Evolutionary conservation across 2,797 vertebrate species (phyloP).

Genomic region (Alfaro cultratus): DNA sequence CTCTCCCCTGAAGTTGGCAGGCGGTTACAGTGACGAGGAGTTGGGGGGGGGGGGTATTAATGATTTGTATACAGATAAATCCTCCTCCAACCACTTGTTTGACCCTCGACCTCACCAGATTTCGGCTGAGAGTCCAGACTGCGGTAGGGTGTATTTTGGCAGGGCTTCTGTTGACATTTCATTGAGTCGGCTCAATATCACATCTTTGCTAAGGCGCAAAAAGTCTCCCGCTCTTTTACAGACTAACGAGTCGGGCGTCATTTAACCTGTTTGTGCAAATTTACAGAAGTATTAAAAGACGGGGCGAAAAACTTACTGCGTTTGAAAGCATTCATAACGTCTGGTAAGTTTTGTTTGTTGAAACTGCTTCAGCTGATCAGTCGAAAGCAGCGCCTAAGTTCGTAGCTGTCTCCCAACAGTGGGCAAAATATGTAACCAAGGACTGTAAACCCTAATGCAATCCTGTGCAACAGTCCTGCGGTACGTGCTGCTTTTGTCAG

Average conservation of each 20-base stretch:
- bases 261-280: slow-evolving; percentile 27
- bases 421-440: neutral
- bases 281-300: neutral
- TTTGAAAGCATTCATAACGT: slow-evolving; percentile 5
- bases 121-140: slow-evolving; percentile 33
- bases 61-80: slow-evolving; percentile 41
- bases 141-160: slow-evolving; percentile 48
- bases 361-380: neutral
- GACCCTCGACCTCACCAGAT: slow-evolving; percentile 46
- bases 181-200: slow-evolving; percentile 52
- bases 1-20: slow-evolving; percentile 21
- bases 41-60: slow-evolving; percentile 31
- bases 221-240: slow-evolving; percentile 23
- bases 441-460: slow-evolving; percentile 27
- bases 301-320: neutral
- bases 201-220: slow-evolving; percentile 32
- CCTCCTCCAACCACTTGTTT: slow-evolving; percentile 36
- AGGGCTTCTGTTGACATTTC: slow-evolving; percentile 54
- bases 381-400: neutral
- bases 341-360: slow-evolving; percentile 13
- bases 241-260: slow-evolving; percentile 28
- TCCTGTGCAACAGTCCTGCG: slow-evolving; percentile 25
- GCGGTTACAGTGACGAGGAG: slow-evolving; percentile 3
- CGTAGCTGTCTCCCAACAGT: neutral
- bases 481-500: slow-evolving; percentile 7